These are phyloP conservation scores for Candoia aspera DNA, from an alignment of 2,113 vertebrate species.

Conservation along the genomic window DNA sequence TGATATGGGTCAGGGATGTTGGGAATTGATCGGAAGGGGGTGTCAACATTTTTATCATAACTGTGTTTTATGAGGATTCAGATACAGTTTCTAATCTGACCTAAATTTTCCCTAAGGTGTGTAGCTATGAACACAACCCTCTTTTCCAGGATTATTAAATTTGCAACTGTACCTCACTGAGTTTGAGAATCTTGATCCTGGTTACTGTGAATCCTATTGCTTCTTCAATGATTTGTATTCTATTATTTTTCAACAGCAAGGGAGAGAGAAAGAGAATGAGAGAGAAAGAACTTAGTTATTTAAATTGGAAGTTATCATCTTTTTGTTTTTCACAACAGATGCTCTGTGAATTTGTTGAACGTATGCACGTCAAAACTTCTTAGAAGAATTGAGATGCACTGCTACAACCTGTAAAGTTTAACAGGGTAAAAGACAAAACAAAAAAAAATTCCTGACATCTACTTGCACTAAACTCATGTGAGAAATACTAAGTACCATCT, in stretches of 20 bases:
- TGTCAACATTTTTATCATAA: not conserved
- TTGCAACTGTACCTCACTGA: conserved; percentile 1
- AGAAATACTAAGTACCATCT: conserved; percentile 62
- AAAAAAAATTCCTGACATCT: conserved; percentile 73
- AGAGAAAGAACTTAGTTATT: conserved; percentile 70
- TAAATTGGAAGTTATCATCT: conserved; percentile 80
- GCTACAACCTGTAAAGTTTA: conserved; percentile 77
- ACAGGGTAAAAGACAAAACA: conserved; percentile 72
- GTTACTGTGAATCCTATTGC: conserved; percentile 17
- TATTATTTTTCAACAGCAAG: conserved; percentile 40
- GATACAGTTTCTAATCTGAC: not conserved
- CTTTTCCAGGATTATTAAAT: conserved; percentile 21
- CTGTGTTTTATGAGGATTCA: not conserved
- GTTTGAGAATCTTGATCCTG: conserved; percentile 10
- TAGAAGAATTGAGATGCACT: conserved; percentile 78
- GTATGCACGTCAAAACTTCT: conserved; percentile 79
- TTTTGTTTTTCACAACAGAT: conserved; percentile 83
- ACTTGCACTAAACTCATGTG: conserved; percentile 68
- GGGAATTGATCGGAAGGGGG: not conserved
- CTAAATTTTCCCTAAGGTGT: not conserved
- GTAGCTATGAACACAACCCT: conserved; percentile 2
- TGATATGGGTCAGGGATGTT: not conserved
- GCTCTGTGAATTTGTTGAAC: conserved; percentile 82
- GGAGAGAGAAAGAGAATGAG: not conserved
- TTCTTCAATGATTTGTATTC: conserved; percentile 37